phyloP scores from a whole-genome alignment of 1,140 invertebrate species.

The Leptinotarsa undecemlineata region DNA sequence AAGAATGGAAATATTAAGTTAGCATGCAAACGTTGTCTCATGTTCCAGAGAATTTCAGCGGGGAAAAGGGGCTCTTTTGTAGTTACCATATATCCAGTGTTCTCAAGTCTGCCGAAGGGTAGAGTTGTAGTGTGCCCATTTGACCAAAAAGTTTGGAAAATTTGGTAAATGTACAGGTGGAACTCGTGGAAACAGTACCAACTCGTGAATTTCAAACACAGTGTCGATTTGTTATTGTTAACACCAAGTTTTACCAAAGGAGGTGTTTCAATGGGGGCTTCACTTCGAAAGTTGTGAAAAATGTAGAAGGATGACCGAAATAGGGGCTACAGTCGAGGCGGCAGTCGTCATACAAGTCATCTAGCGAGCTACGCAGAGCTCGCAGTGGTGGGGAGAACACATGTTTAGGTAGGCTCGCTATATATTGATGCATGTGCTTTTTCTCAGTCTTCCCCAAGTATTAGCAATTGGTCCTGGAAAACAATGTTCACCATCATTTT shows the following conservation, averaged over 20 bases:
- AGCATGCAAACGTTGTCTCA: constrained; percentile 58
- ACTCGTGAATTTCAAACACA: neutral
- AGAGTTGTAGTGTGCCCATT: constrained; percentile 38
- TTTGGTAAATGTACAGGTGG: neutral
- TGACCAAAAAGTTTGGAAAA: neutral
- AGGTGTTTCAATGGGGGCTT: no score
- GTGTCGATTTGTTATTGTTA: no score
- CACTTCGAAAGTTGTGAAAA: no score
- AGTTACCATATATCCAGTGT: constrained; percentile 57
- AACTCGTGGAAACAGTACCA: neutral
- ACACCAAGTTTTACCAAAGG: no score
- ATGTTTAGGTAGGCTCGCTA: neutral
- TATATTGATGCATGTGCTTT: neutral
- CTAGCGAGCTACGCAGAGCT: neutral
- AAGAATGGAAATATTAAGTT: constrained; percentile 59
- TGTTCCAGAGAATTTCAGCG: constrained; percentile 62
- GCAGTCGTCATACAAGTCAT: neutral
- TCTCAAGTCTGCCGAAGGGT: constrained; percentile 54
- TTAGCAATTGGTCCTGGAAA: no score
- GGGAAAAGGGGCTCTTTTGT: constrained; percentile 53
- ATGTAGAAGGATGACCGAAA: no score
- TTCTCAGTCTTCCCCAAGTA: neutral
- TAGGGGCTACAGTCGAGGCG: neutral
- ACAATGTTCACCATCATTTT: no score
- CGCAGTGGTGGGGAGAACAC: neutral